A percentile compares a stretch with the other conserved stretches of the same genome.
phyloP scores from a whole-genome alignment of 1,140 invertebrate genomes.

The Macrostomum lignano region DNA sequence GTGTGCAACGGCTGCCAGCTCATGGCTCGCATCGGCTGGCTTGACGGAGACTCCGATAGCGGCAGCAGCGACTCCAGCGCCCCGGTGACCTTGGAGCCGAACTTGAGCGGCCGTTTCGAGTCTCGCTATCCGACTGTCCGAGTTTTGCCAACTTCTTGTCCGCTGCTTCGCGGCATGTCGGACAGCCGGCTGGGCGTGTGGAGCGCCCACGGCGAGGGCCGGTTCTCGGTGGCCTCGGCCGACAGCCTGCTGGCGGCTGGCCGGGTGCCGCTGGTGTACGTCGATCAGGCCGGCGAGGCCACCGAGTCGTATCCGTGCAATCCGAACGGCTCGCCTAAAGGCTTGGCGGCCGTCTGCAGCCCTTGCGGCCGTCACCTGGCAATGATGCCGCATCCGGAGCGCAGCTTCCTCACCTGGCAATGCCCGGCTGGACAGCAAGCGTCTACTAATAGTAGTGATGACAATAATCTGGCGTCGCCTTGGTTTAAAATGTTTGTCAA shows the following conservation, averaged over 20 bases:
- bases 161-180: slow-evolving; percentile 60
- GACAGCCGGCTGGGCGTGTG: slow-evolving; percentile 57
- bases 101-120: slow-evolving; percentile 62
- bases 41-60: too few relatives aligned
- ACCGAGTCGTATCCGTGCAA: slow-evolving; percentile 64
- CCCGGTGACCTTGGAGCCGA: too few relatives aligned
- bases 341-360: slow-evolving; percentile 50
- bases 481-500: too few relatives aligned
- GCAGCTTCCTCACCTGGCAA: slow-evolving; percentile 53
- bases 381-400: slow-evolving; percentile 91
- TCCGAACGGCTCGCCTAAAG: slow-evolving; percentile 50
- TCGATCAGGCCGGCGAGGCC: slow-evolving; percentile 44
- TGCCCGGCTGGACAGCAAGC: too few relatives aligned
- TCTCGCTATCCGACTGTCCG: slow-evolving; percentile 58
- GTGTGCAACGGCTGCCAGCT: too few relatives aligned
- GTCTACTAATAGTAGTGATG: too few relatives aligned
- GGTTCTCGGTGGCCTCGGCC: slow-evolving; percentile 32
- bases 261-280: slow-evolving; percentile 43
- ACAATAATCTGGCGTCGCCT: too few relatives aligned
- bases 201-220: slow-evolving; percentile 84
- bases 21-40: too few relatives aligned
- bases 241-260: slow-evolving; percentile 33
- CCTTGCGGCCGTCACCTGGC: slow-evolving; percentile 63
- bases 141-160: slow-evolving; percentile 36
- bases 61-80: too few relatives aligned